Percentiles rank a stretch among this genome's conserved stretches.
phyloP scores from a whole-genome alignment of 2,888 invertebrate species.

The Aproaerema taeniolella region DNA sequence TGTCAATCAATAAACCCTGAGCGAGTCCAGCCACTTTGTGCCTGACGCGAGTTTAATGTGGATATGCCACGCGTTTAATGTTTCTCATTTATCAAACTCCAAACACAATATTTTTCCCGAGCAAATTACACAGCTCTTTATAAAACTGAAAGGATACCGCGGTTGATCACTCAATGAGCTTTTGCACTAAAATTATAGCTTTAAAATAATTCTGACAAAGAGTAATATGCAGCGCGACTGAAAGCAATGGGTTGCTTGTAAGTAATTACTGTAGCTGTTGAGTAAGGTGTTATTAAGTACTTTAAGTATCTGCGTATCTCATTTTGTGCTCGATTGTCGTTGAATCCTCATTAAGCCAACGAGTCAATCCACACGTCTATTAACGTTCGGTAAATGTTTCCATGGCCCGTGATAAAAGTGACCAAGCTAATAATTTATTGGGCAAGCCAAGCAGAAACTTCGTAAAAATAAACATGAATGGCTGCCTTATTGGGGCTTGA shows the following conservation, averaged over 20 bases:
- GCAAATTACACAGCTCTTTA: slow-evolving; percentile 5
- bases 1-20: slow-evolving; percentile 70
- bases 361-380: slow-evolving; percentile 41
- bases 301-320: no score
- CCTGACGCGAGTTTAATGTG: slow-evolving; percentile 32
- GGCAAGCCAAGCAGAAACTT: slow-evolving; percentile 72
- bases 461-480: slow-evolving; percentile 77
- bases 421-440: slow-evolving; percentile 74
- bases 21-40: slow-evolving; percentile 48
- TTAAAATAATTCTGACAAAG: slow-evolving; percentile 1
- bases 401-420: slow-evolving; percentile 72
- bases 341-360: background rate
- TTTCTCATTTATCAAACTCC: slow-evolving; percentile 9
- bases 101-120: slow-evolving; percentile 11
- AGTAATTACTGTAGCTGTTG: no score
- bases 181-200: slow-evolving; percentile 9
- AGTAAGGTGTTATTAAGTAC: no score
- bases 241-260: no score
- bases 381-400: slow-evolving; percentile 58
- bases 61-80: slow-evolving; percentile 30
- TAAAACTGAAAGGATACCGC: slow-evolving; percentile 12
- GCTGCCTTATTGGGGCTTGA: slow-evolving; percentile 77
- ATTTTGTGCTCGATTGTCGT: no score
- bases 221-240: no score
- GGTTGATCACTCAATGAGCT: slow-evolving; percentile 15